Conservation (phyloP, 2,888 invertebrate species). For the Mythimna lalbum region DNA sequence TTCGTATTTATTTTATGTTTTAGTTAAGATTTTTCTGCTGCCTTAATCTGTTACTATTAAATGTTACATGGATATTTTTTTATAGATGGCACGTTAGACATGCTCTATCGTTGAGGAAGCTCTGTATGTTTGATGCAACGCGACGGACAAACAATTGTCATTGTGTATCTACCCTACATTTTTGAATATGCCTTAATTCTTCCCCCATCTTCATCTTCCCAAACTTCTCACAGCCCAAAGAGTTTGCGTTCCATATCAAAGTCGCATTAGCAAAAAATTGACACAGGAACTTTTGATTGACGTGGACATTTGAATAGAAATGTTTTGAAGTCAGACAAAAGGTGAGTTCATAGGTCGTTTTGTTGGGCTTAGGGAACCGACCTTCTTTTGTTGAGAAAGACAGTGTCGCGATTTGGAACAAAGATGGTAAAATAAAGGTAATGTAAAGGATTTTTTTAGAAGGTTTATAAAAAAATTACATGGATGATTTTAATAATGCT, state of each 20-base stretch:
- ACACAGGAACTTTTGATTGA: slow-evolving; percentile 77
- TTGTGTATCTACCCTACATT: slow-evolving; percentile 36
- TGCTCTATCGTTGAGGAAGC: not conserved
- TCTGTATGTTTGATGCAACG: slow-evolving; percentile 12
- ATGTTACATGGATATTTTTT: slow-evolving; percentile 3
- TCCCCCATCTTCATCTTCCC: slow-evolving; percentile 38
- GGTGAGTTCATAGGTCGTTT: slow-evolving; percentile 74
- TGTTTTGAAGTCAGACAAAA: slow-evolving; percentile 68
- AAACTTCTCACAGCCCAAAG: slow-evolving; percentile 62
- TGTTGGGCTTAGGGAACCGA: slow-evolving; percentile 55
- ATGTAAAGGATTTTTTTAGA: slow-evolving; percentile 46
- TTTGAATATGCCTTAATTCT: slow-evolving; percentile 53
- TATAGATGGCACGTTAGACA: not conserved
- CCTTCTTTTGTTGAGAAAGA: slow-evolving; percentile 51
- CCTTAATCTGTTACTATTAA: not conserved
- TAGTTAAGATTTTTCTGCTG: not conserved
- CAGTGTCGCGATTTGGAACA: slow-evolving; percentile 77
- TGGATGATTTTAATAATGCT: slow-evolving; percentile 49
- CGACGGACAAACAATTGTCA: slow-evolving; percentile 44
- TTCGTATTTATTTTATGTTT: slow-evolving; percentile 10
- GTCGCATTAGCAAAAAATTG: slow-evolving; percentile 74
- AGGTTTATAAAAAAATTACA: slow-evolving; percentile 48
- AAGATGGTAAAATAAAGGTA: slow-evolving; percentile 63
- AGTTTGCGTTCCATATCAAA: slow-evolving; percentile 71
- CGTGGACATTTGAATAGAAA: slow-evolving; percentile 67